Base-by-base conservation (phyloP, 2,888 invertebrate genomes). In the Dichetophora obliterata region DNA sequence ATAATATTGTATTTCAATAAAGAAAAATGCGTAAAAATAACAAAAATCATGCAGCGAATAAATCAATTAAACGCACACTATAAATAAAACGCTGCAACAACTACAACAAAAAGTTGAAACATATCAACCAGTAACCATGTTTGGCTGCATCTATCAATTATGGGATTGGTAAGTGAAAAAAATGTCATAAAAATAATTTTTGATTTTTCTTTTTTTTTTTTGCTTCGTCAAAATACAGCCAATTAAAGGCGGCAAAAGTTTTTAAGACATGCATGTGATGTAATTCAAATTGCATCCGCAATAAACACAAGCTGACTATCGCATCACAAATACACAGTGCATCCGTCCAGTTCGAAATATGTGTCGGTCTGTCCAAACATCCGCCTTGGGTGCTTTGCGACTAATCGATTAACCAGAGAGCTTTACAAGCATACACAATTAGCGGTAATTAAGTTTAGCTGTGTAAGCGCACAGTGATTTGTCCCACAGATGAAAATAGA, bases 91-190 rank as follows among this genome's bases (percentile, higher is more conserved):
- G 24, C 19, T 4, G 19, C 22, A 22, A 59, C 57, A 19, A 59
- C 54, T 54, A 5, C n/a, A 59, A 22, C 0, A 14, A 59, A 27
- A 59, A 22, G 24, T 59, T 27, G 57, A 59, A 22, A 50, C 68
- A 63, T 57, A 57, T 61, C 48, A 81, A 79, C 73, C 63, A 63
- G 77, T 73, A 77, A 81, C 50, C 84, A 92, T 92, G 92, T 92
- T 92, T 85, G 91, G 91, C 83, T 92, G 92, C 87, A 90, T 92
- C 84, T 92, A 92, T 91, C 91, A 92, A 85, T 89, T 92, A 80
- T 91, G 92, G 90, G 92, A 92, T 86, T 92, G 91, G 91, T 91
- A 88, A 91, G 91, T 88, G 82, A 57, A 59, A 9, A 37, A 52
- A 43, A 5, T 43, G 9, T 11, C 27, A 16, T 34, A 14, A 14